Conservation (phyloP, 2,797 vertebrate species). For the Danio tinwini region DNA sequence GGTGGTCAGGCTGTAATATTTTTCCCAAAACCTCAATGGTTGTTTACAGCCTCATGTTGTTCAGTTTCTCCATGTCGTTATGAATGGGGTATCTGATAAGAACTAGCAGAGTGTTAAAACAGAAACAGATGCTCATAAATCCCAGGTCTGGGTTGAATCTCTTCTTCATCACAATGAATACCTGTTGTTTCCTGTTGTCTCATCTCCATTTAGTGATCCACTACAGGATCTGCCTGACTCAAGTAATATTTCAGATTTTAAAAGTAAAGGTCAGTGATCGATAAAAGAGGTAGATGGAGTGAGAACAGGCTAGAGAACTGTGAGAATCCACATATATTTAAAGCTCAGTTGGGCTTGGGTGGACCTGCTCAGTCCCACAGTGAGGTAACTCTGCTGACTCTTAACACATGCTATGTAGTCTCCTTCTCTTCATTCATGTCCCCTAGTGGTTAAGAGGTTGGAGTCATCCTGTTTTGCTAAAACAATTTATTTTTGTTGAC, state of each 20-base stretch:
- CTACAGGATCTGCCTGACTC: not conserved
- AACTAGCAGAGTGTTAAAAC: slow-evolving; percentile 2
- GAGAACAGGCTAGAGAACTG: not conserved
- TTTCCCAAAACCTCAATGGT: not conserved
- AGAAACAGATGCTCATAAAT: slow-evolving; percentile 20
- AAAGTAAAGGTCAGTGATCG: not conserved
- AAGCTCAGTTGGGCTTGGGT: slow-evolving; percentile 29
- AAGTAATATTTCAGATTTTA: not conserved
- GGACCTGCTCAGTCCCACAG: slow-evolving; percentile 38
- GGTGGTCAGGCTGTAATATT: slow-evolving; percentile 9
- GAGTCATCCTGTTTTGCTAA: slow-evolving; percentile 1
- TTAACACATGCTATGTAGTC: not conserved
- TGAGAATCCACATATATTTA: slow-evolving; percentile 35
- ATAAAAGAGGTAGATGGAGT: not conserved
- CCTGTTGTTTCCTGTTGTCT: slow-evolving; percentile 12
- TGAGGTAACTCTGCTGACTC: slow-evolving; percentile 32
- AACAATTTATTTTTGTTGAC: not conserved
- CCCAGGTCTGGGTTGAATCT: slow-evolving; percentile 12
- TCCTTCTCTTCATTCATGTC: not conserved
- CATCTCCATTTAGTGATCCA: not conserved
- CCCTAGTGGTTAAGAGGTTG: not conserved
- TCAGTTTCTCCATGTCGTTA: slow-evolving; percentile 1
- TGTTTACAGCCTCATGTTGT: slow-evolving; percentile 13
- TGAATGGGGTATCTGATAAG: slow-evolving; percentile 5
- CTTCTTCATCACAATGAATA: not conserved